These are phyloP conservation scores for Mastomys coucha DNA, from an alignment of 2,113 vertebrate species.

Conservation along the genomic window DNA sequence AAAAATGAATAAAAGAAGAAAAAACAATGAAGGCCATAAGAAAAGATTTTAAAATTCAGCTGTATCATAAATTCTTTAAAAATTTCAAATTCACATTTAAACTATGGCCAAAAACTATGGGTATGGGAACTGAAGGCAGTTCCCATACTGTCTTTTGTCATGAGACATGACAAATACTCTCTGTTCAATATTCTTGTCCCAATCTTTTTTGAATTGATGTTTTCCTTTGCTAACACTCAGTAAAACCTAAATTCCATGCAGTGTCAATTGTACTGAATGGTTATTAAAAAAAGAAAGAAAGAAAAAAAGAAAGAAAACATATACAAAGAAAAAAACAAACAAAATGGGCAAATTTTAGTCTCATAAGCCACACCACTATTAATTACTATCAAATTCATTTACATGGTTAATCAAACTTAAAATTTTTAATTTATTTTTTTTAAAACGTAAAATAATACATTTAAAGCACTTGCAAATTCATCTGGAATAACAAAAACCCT, in stretches of 20 bases:
- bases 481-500: too few species aligned
- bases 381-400: not conserved
- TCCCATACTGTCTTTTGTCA: too few species aligned
- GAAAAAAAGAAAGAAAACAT: not conserved
- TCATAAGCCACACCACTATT: not conserved
- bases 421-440: not conserved
- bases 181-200: not conserved
- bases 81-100: not conserved
- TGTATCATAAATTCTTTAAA: not conserved
- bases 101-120: not conserved
- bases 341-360: not conserved
- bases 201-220: not conserved
- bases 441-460: not conserved
- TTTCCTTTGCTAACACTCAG: not conserved
- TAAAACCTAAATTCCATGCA: not conserved
- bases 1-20: constrained; percentile 10
- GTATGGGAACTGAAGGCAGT: not conserved
- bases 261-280: not conserved
- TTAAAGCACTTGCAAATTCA: not conserved
- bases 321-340: not conserved
- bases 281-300: not conserved
- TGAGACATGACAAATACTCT: not conserved
- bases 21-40: not conserved
- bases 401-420: not conserved
- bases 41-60: not conserved